Evolutionary conservation across 2,888 invertebrate genomes (phyloP), one percentile per base, ranked within the genome.

Genomic region (Gandaritis pyraliata): DNA sequence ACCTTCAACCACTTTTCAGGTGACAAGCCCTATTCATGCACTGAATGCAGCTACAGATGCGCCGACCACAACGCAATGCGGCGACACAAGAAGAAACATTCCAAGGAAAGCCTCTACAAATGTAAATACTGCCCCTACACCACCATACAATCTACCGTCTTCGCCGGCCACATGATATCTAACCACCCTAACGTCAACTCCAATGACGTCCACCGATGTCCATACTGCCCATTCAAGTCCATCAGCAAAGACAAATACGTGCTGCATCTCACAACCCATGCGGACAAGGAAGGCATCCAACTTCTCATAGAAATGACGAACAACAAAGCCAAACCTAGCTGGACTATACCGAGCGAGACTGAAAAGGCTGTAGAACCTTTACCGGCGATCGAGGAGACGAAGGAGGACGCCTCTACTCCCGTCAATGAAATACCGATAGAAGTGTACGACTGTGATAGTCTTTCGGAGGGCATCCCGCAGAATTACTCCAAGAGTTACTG

Each of bases 31-130:
- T 97, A 96, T 83, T 93, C 94, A 41, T 97, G 97, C 80, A 93
- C 94, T 38, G 85, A 93, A 51, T 97, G 97, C 82, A 88, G 90
- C 4, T 97, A 96, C 81, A 89, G 94, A 43, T 94, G 96, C 4
- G 94, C 95, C 2, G 97, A 97, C 80, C 97, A 97, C 85, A 97
- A 97, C 82, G 95, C 97, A 0, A 90, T 97, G 69, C 91, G 97
- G 23, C 93, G 97, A 1, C 97, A 97, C 84, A 95, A 95, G 73
- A 94, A 95, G 86, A 92, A 94, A 11, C 97, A 97, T 82, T 94
- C 95, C 6, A 96, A 96, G 13, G 93, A 95, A 51, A 95, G 94
- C 72, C 94, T 94, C 0, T 97, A 97, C 85, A 94, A 94, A 70
- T 97, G 97, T 78, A 94, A 95, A 48, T 94, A 95, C 77, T 97